Conservation (phyloP, 1,140 invertebrate species). For the Campoletis sonorensis region DNA sequence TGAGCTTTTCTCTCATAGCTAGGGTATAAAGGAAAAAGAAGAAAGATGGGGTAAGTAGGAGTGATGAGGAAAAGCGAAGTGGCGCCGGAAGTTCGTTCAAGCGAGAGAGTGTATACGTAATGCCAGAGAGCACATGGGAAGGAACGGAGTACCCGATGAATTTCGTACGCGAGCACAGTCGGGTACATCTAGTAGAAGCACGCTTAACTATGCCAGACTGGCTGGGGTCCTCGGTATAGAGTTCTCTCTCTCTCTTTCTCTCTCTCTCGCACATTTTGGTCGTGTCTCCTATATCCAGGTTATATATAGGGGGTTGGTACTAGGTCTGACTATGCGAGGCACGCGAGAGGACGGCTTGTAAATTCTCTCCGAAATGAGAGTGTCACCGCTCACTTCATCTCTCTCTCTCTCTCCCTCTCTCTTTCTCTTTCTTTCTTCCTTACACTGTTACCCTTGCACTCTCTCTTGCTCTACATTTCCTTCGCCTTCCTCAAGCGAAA, state of each 20-base stretch:
- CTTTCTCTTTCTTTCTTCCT: conserved; percentile 12
- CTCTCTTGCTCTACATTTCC: conserved; percentile 34
- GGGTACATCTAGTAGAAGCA: conserved; percentile 67
- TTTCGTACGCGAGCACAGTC: conserved; percentile 59
- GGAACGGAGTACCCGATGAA: conserved; percentile 53
- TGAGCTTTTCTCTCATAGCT: not conserved
- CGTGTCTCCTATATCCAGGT: conserved; percentile 59
- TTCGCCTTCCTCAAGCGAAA: conserved; percentile 42
- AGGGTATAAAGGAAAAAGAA: conserved; percentile 2
- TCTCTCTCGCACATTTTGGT: not conserved
- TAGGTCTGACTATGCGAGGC: conserved; percentile 76
- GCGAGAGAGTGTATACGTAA: not conserved
- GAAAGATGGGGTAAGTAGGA: conserved; percentile 1
- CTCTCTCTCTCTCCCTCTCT: conserved; percentile 18
- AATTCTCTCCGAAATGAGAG: conserved; percentile 76
- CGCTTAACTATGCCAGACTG: conserved; percentile 73
- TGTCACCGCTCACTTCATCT: conserved; percentile 68
- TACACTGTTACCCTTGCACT: conserved; percentile 44
- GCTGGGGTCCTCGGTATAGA: conserved; percentile 47
- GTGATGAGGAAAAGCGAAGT: conserved; percentile 18
- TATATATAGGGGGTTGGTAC: conserved; percentile 65
- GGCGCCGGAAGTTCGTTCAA: conserved; percentile 28
- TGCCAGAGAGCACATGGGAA: conserved; percentile 17
- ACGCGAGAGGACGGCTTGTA: conserved; percentile 74
- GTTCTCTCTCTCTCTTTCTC: not conserved